Base-by-base conservation (phyloP, 2,888 invertebrate genomes). In the Chorisops tibialis region DNA sequence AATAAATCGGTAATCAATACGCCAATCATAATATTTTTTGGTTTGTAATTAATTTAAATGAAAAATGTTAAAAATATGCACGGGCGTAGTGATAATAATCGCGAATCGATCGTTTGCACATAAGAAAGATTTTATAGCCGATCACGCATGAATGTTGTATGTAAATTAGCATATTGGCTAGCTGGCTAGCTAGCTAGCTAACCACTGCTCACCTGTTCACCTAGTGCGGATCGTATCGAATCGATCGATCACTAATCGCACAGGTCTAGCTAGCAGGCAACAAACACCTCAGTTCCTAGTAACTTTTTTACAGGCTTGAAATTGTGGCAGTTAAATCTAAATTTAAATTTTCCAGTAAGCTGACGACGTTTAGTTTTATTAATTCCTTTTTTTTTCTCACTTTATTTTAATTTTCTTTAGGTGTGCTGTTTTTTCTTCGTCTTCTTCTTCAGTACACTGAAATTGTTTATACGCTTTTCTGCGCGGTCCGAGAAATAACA, bases 301-400 rank as follows among this genome's bases (percentile, higher is more conserved):
- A n/a, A 43, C 19, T 16, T 18, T 43, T 11, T 16, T 39, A 48
- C 22, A 50, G 30, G 30, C 30, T 30, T n/a, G 30, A 9, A 30
- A 35, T 50, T 18, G 45, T 56, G 11, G 56, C 43, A 43, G 45
- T 43, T 43, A 43, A 45, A 43, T 56, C 43, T 43, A 45, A 56
- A 45, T 56, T 56, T 45, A 56, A 56, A 45, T 56, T 56, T 45
- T 56, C 56, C 43, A 24, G 56, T 45, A 56, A 56, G 43, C 43
- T 56, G 56, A 43, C 48, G 43, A 30, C 18, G 45, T 43, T 30
- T 45, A n/a, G n/a, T 56, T 56, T 56, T 12, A 11, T 7, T 39
- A 3, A 22, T 12, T 54, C 41, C 24, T 21, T 41, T 22, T 35
- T 54, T 54, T 54, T 12, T 54, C 14, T 54, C 12, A 21, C 12